These are phyloP conservation scores for Drosophila tropicalis DNA, from an alignment of 1,140 invertebrate species.

Conservation along the genomic window DNA sequence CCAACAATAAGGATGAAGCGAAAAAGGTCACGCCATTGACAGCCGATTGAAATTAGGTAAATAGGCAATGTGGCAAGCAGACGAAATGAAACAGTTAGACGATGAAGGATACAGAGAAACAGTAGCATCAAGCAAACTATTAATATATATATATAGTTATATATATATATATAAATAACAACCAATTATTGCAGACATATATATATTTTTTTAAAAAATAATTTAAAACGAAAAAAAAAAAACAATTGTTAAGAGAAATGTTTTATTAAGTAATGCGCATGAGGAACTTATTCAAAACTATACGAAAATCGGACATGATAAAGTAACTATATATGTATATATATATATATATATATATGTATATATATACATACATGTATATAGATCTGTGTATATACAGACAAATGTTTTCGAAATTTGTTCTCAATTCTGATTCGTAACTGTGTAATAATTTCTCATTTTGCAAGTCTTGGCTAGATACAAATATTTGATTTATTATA, in stretches of 20 bases:
- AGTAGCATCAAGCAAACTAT: constrained; percentile 39
- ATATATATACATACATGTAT: constrained; percentile 18
- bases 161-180: constrained; percentile 32
- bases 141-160: constrained; percentile 44
- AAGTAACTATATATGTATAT: constrained; percentile 21
- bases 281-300: constrained; percentile 47
- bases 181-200: constrained; percentile 53
- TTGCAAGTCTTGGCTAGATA: background rate
- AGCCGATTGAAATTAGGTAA: constrained; percentile 56
- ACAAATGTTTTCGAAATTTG: constrained; percentile 1
- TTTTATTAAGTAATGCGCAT: constrained; percentile 71
- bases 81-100: constrained; percentile 3
- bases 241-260: constrained; percentile 60
- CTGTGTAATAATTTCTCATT: background rate
- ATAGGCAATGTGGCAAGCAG: background rate
- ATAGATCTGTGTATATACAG: constrained; percentile 16
- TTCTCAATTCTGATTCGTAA: constrained; percentile 2
- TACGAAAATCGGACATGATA: constrained; percentile 27
- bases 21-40: constrained; percentile 61
- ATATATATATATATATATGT: constrained; percentile 17
- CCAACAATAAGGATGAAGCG: constrained; percentile 1
- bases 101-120: constrained; percentile 19
- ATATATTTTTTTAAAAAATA: constrained; percentile 74
- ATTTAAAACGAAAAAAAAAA: constrained; percentile 46
- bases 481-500: background rate